Percentiles rank a stretch among this genome's conserved stretches.
Evolutionary conservation across 92 coral and sea anemone genomes (phyloP).

Genomic region (Metridium senile): DNA sequence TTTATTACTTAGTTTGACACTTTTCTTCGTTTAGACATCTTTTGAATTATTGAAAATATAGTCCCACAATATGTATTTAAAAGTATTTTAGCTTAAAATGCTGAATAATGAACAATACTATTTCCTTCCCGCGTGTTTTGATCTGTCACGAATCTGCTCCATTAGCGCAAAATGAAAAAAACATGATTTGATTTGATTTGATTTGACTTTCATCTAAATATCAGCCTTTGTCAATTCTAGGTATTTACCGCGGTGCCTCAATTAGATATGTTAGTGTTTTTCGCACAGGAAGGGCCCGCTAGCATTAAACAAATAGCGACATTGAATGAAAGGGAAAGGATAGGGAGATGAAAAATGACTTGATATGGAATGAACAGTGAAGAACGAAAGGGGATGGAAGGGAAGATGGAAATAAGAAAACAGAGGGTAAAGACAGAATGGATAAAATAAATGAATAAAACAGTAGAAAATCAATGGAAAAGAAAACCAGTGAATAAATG

Average conservation of each 20-base stretch:
- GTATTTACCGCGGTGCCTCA: not conserved
- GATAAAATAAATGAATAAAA: not conserved
- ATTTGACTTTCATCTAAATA: not conserved
- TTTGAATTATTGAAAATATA: not conserved
- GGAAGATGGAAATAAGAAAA: not conserved
- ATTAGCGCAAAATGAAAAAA: not conserved
- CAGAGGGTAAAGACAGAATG: not conserved
- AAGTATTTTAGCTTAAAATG: not conserved
- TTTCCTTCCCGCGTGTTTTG: no score
- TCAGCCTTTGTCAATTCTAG: not conserved
- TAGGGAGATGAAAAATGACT: no score
- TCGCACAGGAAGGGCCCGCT: not conserved
- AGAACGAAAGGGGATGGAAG: not conserved
- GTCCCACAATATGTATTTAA: not conserved
- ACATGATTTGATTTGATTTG: not conserved
- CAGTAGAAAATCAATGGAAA: not conserved
- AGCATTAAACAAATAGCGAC: no score
- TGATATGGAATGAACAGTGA: not conserved
- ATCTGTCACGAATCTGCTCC: no score
- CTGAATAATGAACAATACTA: not conserved
- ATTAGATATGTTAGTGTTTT: not conserved
- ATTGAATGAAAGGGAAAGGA: no score
- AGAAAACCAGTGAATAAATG: not conserved
- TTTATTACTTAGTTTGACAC: no score
- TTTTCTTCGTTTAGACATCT: not conserved